Evolutionary conservation across 2,888 invertebrate species (phyloP).

Genomic region (Incurvaria masculella): DNA sequence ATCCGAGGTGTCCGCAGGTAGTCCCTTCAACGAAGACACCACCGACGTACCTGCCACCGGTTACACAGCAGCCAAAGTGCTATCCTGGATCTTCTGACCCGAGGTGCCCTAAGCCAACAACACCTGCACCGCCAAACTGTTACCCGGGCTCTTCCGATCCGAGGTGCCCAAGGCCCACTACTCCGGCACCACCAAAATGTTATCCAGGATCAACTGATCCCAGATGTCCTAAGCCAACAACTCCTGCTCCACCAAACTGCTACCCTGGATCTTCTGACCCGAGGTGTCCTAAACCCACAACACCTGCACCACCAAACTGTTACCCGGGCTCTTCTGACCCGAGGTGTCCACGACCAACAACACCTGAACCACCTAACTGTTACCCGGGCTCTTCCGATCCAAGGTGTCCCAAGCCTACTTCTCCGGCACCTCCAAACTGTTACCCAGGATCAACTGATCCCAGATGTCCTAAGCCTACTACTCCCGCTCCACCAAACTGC

Average conservation of each 20-base stretch:
- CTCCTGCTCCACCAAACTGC: slow-evolving; percentile 19
- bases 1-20: slow-evolving; percentile 21
- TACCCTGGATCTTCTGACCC: slow-evolving; percentile 30
- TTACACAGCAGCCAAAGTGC: slow-evolving; percentile 15
- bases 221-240: slow-evolving; percentile 21
- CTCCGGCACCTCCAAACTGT: slow-evolving; percentile 17
- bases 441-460: slow-evolving; percentile 25
- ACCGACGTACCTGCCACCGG: slow-evolving; percentile 12
- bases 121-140: slow-evolving; percentile 17
- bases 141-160: slow-evolving; percentile 25
- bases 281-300: slow-evolving; percentile 23
- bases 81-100: slow-evolving; percentile 20
- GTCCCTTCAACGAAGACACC: slow-evolving; percentile 8
- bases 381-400: slow-evolving; percentile 25
- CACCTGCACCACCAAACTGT: slow-evolving; percentile 18
- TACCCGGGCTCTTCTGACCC: slow-evolving; percentile 29
- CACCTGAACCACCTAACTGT: slow-evolving; percentile 11
- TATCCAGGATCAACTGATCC: slow-evolving; percentile 21
- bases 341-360: slow-evolving; percentile 19
- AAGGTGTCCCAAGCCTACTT: slow-evolving; percentile 22
- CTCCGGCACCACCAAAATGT: slow-evolving; percentile 14
- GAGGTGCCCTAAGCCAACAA: slow-evolving; percentile 21
- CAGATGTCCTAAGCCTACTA: slow-evolving; percentile 18
- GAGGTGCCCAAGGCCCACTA: slow-evolving; percentile 19
- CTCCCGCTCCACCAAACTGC: slow-evolving; percentile 18